A percentile compares a stretch with the other conserved stretches of the same genome.
Conservation (phyloP, 2,888 invertebrate genomes). For the Sialis lutaria region DNA sequence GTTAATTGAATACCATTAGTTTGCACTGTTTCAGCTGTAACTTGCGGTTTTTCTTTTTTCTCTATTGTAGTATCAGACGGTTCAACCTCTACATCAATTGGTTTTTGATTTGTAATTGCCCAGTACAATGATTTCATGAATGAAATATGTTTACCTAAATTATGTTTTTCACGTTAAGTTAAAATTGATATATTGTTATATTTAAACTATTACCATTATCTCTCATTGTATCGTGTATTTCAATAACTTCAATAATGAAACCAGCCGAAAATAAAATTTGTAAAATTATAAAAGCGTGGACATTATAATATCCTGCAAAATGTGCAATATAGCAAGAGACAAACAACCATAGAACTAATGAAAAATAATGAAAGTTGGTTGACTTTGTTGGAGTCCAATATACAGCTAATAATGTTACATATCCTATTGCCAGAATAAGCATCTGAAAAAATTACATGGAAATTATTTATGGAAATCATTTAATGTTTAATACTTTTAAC, state of each 20-base stretch:
- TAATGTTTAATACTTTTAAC: constrained; percentile 10
- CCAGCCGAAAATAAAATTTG: constrained; percentile 49
- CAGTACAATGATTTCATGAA: constrained; percentile 17
- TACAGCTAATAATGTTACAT: constrained; percentile 49
- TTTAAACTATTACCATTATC: constrained; percentile 22
- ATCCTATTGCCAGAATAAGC: constrained; percentile 43
- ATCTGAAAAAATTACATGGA: constrained; percentile 35
- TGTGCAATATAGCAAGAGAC: constrained; percentile 59
- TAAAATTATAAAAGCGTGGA: constrained; percentile 52
- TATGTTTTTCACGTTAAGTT: not conserved
- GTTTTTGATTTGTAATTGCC: constrained; percentile 16
- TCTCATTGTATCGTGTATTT: constrained; percentile 33
- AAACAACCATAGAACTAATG: constrained; percentile 59
- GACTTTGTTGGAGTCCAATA: constrained; percentile 61
- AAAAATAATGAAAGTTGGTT: constrained; percentile 43
- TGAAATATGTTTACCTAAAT: constrained; percentile 16
- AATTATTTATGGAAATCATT: not conserved
- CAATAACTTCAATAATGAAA: constrained; percentile 41
- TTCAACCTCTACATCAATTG: not conserved
- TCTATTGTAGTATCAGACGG: not conserved
- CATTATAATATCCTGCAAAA: constrained; percentile 54
- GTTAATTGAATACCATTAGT: too few species aligned
- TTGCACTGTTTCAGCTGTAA: too few species aligned
- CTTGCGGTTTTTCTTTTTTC: too few species aligned
- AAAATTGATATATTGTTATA: not conserved